phyloP scores from a whole-genome alignment of 2,113 vertebrate species.

The Ciconia maguari region DNA sequence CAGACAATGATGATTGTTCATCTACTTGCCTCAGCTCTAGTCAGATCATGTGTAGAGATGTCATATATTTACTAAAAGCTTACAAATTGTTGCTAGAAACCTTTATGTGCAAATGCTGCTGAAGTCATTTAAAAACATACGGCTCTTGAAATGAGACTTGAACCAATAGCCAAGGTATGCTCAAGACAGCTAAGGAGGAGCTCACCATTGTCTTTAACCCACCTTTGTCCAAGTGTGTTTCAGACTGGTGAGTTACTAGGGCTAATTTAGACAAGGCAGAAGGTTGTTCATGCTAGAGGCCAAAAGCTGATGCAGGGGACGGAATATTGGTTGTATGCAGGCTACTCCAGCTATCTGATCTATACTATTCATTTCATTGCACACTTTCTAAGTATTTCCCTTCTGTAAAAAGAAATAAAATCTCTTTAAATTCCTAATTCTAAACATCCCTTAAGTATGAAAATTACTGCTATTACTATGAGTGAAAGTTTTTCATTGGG shows the following conservation, averaged over 20 bases:
- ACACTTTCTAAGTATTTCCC: not conserved
- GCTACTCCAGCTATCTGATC: not conserved
- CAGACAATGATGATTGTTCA: not conserved
- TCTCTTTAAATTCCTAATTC: not conserved
- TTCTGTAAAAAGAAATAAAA: not conserved
- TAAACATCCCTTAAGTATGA: not conserved
- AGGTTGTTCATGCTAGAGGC: not conserved
- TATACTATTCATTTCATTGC: not conserved
- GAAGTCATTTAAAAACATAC: not conserved
- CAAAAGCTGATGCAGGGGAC: not conserved
- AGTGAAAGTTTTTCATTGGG: not conserved
- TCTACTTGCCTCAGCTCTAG: not conserved
- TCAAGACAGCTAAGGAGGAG: not conserved
- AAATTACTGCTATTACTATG: not conserved
- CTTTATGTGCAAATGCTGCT: not conserved
- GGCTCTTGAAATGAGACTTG: not conserved
- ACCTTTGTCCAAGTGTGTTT: not conserved
- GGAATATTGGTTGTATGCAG: not conserved
- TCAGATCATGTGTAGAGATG: not conserved
- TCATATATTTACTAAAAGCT: not conserved
- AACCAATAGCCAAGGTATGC: not conserved
- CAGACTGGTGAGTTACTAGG: not conserved
- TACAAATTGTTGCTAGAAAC: not conserved
- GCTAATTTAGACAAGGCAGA: not conserved
- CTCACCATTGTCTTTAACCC: not conserved